phyloP scores from a whole-genome alignment of 2,888 invertebrate species.

The Euproctis similis region DNA sequence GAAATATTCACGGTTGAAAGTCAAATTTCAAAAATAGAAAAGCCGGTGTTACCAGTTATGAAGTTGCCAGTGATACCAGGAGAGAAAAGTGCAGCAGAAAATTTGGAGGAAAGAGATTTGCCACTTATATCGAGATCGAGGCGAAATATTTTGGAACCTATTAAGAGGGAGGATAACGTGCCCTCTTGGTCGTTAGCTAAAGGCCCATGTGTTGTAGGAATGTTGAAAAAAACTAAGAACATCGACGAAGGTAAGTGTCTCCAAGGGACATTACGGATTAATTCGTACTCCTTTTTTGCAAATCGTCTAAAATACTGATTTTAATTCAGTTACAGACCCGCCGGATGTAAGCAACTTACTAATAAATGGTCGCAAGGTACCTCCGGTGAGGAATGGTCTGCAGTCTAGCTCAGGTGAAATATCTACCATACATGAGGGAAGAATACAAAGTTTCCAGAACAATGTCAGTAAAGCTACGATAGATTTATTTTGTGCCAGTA shows the following conservation, averaged over 20 bases:
- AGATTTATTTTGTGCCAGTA: constrained; percentile 38
- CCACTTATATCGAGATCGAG: constrained; percentile 50
- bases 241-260: constrained; percentile 26
- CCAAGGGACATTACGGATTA: no score
- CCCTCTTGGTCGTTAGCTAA: constrained; percentile 68
- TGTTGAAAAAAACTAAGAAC: constrained; percentile 43
- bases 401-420: constrained; percentile 55
- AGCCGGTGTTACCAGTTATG: constrained; percentile 32
- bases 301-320: no score
- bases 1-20: constrained; percentile 57
- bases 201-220: constrained; percentile 55
- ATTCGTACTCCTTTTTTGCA: no score
- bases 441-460: constrained; percentile 45
- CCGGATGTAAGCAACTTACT: constrained; percentile 17
- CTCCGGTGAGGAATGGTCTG: constrained; percentile 47
- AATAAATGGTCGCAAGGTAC: constrained; percentile 48
- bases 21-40: constrained; percentile 51
- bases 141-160: constrained; percentile 61
- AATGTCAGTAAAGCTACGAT: constrained; percentile 42
- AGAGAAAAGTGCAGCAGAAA: constrained; percentile 12
- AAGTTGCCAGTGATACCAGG: constrained; percentile 23
- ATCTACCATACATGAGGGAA: constrained; percentile 60
- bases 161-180: constrained; percentile 48
- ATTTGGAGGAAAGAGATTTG: constrained; percentile 35
- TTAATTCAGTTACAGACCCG: constrained; percentile 17